Percentiles rank a stretch among this genome's conserved stretches.
These are phyloP conservation scores for Unio delphinus DNA, from an alignment of 2,888 invertebrate species.

Conservation along the genomic window DNA sequence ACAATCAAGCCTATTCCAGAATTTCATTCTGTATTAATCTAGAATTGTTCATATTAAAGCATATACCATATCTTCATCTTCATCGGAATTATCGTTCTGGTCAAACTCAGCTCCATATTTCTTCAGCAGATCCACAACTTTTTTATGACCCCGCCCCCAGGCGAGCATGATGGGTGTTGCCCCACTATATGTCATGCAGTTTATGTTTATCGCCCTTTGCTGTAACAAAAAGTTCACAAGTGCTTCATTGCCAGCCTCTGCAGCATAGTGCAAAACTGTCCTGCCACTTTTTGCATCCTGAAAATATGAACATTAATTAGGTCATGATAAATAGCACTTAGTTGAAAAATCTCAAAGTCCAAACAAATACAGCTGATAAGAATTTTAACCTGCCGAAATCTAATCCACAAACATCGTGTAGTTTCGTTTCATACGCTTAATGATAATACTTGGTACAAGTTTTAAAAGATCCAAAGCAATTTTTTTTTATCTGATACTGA, in stretches of 20 bases:
- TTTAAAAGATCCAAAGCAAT: too few species aligned
- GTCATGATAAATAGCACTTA: not conserved
- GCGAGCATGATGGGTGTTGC: conserved; percentile 55
- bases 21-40: too few species aligned
- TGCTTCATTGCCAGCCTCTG: conserved; percentile 45
- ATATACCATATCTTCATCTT: conserved; percentile 39
- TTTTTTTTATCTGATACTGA: too few species aligned
- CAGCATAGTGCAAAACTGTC: conserved; percentile 59
- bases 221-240: conserved; percentile 42
- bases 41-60: too few species aligned
- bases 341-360: not conserved
- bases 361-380: too few species aligned
- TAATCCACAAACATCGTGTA: too few species aligned
- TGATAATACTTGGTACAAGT: too few species aligned
- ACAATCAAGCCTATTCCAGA: too few species aligned
- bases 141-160: conserved; percentile 41
- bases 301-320: conserved; percentile 3
- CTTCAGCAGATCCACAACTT: conserved; percentile 34
- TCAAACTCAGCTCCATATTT: conserved; percentile 42
- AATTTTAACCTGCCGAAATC: too few species aligned
- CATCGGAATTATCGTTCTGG: conserved; percentile 22
- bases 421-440: too few species aligned
- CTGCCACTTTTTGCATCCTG: conserved; percentile 62
- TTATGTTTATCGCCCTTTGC: conserved; percentile 32
- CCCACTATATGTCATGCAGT: conserved; percentile 56